Base-by-base conservation (phyloP, 2,113 vertebrate species). In the Pongo pygmaeus region DNA sequence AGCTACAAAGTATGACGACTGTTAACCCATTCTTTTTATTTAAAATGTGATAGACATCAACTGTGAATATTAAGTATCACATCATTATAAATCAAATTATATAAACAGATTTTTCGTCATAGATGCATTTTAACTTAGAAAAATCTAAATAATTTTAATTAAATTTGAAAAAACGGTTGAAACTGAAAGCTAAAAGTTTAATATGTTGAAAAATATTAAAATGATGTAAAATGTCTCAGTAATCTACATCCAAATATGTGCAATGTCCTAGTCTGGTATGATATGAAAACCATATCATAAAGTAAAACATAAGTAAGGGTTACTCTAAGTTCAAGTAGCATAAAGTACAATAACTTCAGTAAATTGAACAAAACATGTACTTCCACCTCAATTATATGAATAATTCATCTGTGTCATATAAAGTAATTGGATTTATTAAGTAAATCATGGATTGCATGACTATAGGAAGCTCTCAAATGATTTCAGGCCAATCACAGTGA, bases 101-200 rank as follows among this genome's bases (percentile, higher is more conserved):
- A 25, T 55, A 89, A 64, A 79, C 8, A 81, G 23, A 89, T 94
- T 89, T 81, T 97, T 10, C 86, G n/a, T 50, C 50, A 94, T 67
- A 95, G 48, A 61, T 96, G 17, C 1, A 92, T 96, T 96, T 55
- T 94, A 93, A 80, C 17, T 55, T 72, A 91, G 22, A 80, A 80
- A 93, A 95, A 67, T n/a, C 30, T 30, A 95, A 93, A 75, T 30
- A 77, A 77, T 89, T 84, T 94, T 67, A 96, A 75, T 38, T 94
- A 87, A 93, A 93, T 79, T 94, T 64, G 5, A 93, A 57, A 77
- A 85, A 88, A 40, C n/a, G 1, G 38, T 69, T 89, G 16, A 93
- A 83, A 95, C 4, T 57, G 23, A 97, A 93, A 80, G 35, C 20
- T 69, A 91, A 93, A 94, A 59, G 59, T 57, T 16, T 80, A 90